Percentiles rank a stretch among this genome's conserved stretches.
These are phyloP conservation scores for Chironomus tepperi DNA, from an alignment of 1,140 invertebrate species.

Conservation along the genomic window DNA sequence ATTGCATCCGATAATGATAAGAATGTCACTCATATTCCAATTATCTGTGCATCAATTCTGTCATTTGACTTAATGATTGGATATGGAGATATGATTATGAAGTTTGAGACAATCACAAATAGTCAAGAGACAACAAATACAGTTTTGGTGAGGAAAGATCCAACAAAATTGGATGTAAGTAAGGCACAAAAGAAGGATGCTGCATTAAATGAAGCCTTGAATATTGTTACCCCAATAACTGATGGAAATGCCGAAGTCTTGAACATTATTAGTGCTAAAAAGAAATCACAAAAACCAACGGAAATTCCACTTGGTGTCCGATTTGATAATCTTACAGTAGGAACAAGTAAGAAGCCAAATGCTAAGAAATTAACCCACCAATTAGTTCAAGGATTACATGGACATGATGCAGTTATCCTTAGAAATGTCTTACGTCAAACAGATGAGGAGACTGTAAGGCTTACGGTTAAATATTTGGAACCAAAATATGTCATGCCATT, in stretches of 20 bases:
- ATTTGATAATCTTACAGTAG: constrained; percentile 55
- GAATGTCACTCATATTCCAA: constrained; percentile 46
- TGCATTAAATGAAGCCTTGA: constrained; percentile 36
- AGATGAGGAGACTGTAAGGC: constrained; percentile 48
- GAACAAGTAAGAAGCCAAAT: constrained; percentile 42
- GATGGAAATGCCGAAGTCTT: constrained; percentile 36
- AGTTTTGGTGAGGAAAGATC: constrained; percentile 47
- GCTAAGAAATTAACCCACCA: constrained; percentile 62
- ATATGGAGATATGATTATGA: constrained; percentile 47
- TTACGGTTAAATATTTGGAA: constrained; percentile 53
- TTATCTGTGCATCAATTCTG: constrained; percentile 44
- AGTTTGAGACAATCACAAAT: constrained; percentile 57
- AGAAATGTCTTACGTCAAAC: constrained; percentile 46
- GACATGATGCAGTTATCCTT: constrained; percentile 58
- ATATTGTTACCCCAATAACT: constrained; percentile 42
- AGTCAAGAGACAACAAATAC: constrained; percentile 40
- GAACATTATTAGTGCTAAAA: constrained; percentile 39
- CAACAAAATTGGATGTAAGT: constrained; percentile 37
- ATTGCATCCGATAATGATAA: constrained; percentile 50
- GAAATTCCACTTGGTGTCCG: constrained; percentile 68
- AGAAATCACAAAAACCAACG: constrained; percentile 41
- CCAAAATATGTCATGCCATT: constrained; percentile 51
- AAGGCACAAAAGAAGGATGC: constrained; percentile 37
- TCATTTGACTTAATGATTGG: constrained; percentile 43
- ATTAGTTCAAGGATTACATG: constrained; percentile 66